phyloP scores from a whole-genome alignment of 2,888 invertebrate genomes.

The Luperina nickerlii region DNA sequence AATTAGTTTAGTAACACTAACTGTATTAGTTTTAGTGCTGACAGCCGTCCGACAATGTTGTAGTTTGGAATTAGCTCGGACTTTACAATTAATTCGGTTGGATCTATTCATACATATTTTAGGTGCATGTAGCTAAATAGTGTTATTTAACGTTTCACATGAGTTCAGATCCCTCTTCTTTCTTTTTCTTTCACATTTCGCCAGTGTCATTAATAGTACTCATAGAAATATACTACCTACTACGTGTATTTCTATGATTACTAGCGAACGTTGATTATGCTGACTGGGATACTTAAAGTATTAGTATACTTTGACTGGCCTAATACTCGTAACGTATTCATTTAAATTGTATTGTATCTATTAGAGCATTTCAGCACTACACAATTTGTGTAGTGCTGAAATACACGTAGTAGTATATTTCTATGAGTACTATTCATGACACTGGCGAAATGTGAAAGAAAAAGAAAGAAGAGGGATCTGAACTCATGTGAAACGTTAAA shows the following conservation, averaged over 20 bases:
- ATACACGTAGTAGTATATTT: too few relatives aligned
- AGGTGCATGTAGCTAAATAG: slow-evolving; percentile 5
- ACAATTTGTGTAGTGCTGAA: too few relatives aligned
- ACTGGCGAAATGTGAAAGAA: not conserved
- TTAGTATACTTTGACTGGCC: not conserved
- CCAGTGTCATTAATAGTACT: not conserved
- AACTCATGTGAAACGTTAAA: not conserved
- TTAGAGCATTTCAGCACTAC: not conserved
- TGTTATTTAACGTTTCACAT: not conserved
- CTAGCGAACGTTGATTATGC: too few relatives aligned
- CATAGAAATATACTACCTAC: too few relatives aligned
- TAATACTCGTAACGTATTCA: not conserved
- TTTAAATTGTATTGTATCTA: not conserved
- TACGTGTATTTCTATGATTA: too few relatives aligned
- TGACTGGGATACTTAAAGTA: too few relatives aligned
- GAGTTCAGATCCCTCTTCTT: not conserved
- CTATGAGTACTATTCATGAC: not conserved
- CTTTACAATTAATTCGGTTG: slow-evolving; percentile 44
- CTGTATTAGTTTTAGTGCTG: slow-evolving; percentile 56
- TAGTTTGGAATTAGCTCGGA: slow-evolving; percentile 51
- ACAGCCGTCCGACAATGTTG: slow-evolving; percentile 63
- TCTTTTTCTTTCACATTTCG: not conserved
- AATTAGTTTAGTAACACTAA: slow-evolving; percentile 64
- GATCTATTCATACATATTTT: slow-evolving; percentile 36
- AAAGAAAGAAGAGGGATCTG: not conserved